phyloP scores from a whole-genome alignment of 2,797 vertebrate species.

The Perdix hodgsoniae region DNA sequence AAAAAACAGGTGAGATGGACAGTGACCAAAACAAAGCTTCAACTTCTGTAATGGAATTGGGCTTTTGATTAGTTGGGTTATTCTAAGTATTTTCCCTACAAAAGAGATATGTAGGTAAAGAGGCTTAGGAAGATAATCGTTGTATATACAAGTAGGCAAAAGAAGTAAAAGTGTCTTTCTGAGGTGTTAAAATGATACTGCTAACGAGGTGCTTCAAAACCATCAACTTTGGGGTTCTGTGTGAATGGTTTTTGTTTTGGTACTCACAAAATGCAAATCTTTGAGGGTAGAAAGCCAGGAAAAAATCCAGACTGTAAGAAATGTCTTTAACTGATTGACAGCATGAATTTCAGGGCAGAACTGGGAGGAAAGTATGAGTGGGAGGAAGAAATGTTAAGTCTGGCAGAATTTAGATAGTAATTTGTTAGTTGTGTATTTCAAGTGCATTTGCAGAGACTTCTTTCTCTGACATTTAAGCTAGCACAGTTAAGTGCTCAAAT shows the following conservation, averaged over 20 bases:
- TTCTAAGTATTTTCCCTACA: background rate
- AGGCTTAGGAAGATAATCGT: background rate
- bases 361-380: background rate
- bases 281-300: background rate
- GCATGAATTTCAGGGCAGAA: conserved; percentile 8
- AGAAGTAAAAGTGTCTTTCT: background rate
- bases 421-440: background rate
- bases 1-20: background rate
- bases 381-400: background rate
- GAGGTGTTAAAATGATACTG: background rate
- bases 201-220: background rate
- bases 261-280: background rate
- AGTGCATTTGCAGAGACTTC: background rate
- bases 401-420: background rate
- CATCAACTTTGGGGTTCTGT: background rate
- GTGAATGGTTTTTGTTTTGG: background rate
- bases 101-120: background rate
- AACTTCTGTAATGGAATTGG: background rate
- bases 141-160: background rate
- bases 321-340: background rate
- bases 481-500: background rate
- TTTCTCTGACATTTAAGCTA: background rate
- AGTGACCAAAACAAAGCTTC: background rate
- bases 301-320: background rate
- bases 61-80: background rate